phyloP scores from a whole-genome alignment of 2,888 invertebrate species.

The Alloscopus bannaensis region DNA sequence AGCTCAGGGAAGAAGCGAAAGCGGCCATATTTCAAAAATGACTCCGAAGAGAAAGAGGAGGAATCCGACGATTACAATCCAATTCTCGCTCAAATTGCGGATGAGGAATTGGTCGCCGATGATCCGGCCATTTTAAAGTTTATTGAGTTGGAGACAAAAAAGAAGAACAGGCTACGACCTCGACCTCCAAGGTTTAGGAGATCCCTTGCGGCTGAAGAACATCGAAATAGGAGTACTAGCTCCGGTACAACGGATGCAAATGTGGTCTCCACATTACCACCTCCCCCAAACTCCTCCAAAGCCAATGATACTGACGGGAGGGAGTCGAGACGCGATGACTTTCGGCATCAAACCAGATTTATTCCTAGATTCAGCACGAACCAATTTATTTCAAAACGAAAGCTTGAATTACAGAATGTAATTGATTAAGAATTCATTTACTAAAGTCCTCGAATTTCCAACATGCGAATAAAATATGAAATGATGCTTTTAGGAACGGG shows the following conservation, averaged over 20 bases:
- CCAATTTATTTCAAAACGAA: constrained; percentile 35
- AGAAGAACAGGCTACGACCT: constrained; percentile 1
- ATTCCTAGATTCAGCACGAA: background rate
- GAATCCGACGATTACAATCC: constrained; percentile 41
- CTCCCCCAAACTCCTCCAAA: background rate
- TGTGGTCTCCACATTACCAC: background rate
- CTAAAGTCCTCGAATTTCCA: too few species aligned
- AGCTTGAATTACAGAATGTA: constrained; percentile 26
- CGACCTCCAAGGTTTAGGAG: constrained; percentile 1
- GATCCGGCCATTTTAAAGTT: constrained; percentile 64
- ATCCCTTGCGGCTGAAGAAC: background rate
- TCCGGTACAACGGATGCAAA: background rate
- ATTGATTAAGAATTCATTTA: too few species aligned
- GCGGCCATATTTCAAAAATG: constrained; percentile 45
- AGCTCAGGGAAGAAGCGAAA: constrained; percentile 6
- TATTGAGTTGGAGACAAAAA: constrained; percentile 46
- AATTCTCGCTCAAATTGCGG: constrained; percentile 48
- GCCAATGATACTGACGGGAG: background rate
- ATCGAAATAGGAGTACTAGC: background rate
- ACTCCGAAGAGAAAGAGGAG: constrained; percentile 30
- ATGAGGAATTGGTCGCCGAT: constrained; percentile 64
- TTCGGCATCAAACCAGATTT: background rate
- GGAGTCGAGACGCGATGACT: background rate
- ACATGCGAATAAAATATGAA: too few species aligned
- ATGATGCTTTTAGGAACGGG: constrained; percentile 27